Evolutionary conservation across 64 coral and sea anemone species (phyloP).

Genomic region (Platygyra sinensis): DNA sequence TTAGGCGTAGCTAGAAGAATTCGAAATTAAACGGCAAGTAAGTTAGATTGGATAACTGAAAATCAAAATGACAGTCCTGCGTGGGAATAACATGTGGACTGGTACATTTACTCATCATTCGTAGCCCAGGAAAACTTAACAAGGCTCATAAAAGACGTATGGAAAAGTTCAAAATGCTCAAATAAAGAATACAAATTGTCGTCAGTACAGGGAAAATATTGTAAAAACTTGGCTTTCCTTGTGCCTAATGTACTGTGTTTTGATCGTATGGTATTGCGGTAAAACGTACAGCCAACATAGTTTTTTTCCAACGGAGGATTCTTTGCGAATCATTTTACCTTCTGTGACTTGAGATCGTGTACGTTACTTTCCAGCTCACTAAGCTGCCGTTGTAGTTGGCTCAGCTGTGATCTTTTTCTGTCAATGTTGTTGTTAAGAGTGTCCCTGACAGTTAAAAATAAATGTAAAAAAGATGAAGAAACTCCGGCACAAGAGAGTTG

Average conservation of each 20-base stretch:
- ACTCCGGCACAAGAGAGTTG: not conserved
- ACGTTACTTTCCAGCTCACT: slow-evolving; percentile 55
- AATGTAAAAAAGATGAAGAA: not conserved
- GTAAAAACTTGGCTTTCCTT: too few relatives aligned
- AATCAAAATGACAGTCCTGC: too few relatives aligned
- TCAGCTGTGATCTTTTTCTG: slow-evolving; percentile 79
- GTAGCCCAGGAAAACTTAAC: too few relatives aligned
- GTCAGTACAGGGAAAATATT: too few relatives aligned
- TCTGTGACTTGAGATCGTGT: slow-evolving; percentile 82
- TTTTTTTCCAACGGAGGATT: not conserved
- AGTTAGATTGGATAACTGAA: too few relatives aligned
- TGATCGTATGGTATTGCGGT: too few relatives aligned
- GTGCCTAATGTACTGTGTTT: too few relatives aligned
- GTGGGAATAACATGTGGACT: too few relatives aligned
- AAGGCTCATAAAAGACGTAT: too few relatives aligned
- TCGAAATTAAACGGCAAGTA: not conserved
- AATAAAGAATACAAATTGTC: too few relatives aligned
- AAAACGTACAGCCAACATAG: not conserved
- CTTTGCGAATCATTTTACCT: slow-evolving; percentile 50
- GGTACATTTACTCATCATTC: too few relatives aligned
- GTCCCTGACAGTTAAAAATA: slow-evolving; percentile 56
- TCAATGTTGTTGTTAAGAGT: slow-evolving; percentile 88
- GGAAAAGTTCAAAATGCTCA: too few relatives aligned
- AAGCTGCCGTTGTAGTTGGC: slow-evolving; percentile 81
- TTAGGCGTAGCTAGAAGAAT: slow-evolving; percentile 68